phyloP scores from a whole-genome alignment of 2,113 vertebrate species.

The Haemorhous mexicanus region DNA sequence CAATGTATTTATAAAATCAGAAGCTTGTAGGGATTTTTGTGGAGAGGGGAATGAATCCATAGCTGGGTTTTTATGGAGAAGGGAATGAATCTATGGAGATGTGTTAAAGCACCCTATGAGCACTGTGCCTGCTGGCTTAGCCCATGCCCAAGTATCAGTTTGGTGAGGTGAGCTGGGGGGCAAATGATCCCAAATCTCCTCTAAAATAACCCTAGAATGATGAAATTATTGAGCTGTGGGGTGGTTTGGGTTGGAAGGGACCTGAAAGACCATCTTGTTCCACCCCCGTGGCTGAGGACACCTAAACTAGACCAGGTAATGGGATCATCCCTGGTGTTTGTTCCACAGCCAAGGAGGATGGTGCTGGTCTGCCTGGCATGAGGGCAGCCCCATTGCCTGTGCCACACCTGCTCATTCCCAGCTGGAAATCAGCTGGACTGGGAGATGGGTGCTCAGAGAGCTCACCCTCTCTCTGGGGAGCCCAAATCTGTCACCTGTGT shows the following conservation, averaged over 20 bases:
- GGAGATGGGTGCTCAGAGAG: neutral
- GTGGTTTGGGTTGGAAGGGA: neutral
- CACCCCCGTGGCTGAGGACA: neutral
- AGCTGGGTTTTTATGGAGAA: neutral
- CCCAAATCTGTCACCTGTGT: neutral
- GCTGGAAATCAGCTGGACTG: fast-evolving
- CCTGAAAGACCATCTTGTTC: neutral
- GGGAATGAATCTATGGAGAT: neutral
- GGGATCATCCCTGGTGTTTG: fast-evolving
- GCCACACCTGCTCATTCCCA: fast-evolving
- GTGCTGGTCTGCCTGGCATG: fast-evolving
- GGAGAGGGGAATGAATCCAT: neutral
- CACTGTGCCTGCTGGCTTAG: neutral
- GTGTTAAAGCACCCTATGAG: neutral
- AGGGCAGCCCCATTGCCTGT: fast-evolving
- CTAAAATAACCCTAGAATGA: neutral
- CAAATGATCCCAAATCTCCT: neutral
- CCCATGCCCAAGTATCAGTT: fast-evolving
- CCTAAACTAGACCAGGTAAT: fast-evolving
- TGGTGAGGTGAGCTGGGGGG: neutral
- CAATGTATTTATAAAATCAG: neutral
- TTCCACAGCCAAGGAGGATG: neutral
- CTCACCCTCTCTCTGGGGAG: neutral
- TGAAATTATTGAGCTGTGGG: fast-evolving
- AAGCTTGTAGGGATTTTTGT: neutral